These are phyloP conservation scores for Callimico goeldii DNA, from an alignment of 2,797 vertebrate genomes.

Conservation along the genomic window DNA sequence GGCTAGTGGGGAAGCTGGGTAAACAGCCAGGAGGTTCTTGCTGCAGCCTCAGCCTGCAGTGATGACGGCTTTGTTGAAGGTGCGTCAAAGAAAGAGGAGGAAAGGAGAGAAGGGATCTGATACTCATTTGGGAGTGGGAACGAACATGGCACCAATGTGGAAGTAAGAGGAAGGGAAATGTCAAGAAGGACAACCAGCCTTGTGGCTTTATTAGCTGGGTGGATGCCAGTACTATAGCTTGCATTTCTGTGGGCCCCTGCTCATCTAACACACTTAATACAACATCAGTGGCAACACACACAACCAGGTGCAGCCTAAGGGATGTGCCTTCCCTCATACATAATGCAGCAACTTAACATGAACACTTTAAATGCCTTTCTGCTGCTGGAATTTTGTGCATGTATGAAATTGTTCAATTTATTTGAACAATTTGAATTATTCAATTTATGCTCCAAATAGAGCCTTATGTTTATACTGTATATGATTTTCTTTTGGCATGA, in stretches of 20 bases:
- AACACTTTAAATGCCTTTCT: neutral
- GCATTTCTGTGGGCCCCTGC: accelerated
- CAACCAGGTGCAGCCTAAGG: accelerated
- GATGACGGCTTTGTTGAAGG: neutral
- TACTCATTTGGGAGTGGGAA: too few species aligned
- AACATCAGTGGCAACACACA: accelerated
- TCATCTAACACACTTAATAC: neutral
- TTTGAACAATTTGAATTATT: neutral
- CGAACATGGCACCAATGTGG: accelerated
- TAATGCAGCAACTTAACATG: neutral
- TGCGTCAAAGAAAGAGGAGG: neutral
- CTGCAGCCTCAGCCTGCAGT: too few species aligned
- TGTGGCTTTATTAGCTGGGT: neutral
- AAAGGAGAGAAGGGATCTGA: too few species aligned
- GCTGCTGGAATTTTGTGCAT: neutral
- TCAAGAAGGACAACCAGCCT: too few species aligned
- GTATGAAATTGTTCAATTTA: neutral
- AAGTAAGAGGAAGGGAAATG: neutral
- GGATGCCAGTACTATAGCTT: accelerated
- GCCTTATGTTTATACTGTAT: neutral
- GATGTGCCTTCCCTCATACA: neutral
- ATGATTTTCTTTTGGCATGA: neutral
- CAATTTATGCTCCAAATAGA: neutral
- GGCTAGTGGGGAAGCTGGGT: too few species aligned
- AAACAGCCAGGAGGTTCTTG: neutral